Conservation (phyloP, 2,888 invertebrate genomes). For the Rhodophaea formosa region DNA sequence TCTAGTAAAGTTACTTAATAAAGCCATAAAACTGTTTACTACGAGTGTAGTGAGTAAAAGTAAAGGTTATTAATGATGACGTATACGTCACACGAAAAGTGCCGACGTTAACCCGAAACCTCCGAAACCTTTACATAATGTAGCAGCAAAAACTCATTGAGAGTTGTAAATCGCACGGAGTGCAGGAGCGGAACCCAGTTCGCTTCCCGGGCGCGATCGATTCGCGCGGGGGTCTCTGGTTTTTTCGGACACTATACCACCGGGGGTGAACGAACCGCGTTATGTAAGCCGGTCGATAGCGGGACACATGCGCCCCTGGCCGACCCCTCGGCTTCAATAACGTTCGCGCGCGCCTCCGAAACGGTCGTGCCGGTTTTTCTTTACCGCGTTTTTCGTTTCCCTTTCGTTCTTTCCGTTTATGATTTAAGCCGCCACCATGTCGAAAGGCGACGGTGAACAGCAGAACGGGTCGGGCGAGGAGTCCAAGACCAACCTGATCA, state of each 20-base stretch:
- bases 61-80: neutral
- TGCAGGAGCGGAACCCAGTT: constrained; percentile 27
- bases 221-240: constrained; percentile 70
- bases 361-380: constrained; percentile 77
- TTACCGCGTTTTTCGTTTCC: constrained; percentile 81
- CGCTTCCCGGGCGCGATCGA: constrained; percentile 62
- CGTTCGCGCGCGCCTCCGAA: constrained; percentile 74
- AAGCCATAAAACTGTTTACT: no score
- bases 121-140: constrained; percentile 3
- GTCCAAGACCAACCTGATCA: constrained; percentile 99
- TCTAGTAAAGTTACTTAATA: no score
- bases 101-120: constrained; percentile 19
- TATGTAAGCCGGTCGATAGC: constrained; percentile 75
- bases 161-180: constrained; percentile 7
- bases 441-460: constrained; percentile 92
- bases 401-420: constrained; percentile 82
- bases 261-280: constrained; percentile 77
- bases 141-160: constrained; percentile 10
- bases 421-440: constrained; percentile 86
- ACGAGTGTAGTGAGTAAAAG: no score
- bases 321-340: constrained; percentile 52
- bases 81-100: neutral
- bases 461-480: constrained; percentile 94
- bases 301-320: constrained; percentile 58
- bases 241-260: constrained; percentile 79